Evolutionary conservation across 2,888 invertebrate species (phyloP), one percentile per base, ranked within the genome.

Genomic region (Drosophila nr. perissopoda): DNA sequence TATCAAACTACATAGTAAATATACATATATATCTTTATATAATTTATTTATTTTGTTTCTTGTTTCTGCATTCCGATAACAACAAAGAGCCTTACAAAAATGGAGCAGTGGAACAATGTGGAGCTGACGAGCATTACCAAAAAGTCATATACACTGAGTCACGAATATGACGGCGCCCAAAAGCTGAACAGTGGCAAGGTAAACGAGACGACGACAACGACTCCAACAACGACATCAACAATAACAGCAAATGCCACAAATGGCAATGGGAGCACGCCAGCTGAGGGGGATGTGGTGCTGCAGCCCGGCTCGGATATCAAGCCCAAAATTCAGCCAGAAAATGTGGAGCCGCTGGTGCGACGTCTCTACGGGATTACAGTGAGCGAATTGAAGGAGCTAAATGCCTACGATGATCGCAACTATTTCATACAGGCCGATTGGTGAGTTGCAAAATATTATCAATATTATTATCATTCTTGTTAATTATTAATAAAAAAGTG

Each of bases 351-450:
- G 16, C 70, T 93, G 52, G 84, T 91, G 31, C 91, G 92, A 46
- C 91, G 93, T 1, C 81, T 93, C 3, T 93, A 93, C 74, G 93
- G 93, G 38, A 93, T 93, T 36, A 92, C 92, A 1, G 81, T 91
- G 10, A 91, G 86, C 54, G 90, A 89, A 16, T 86, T 93, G 3
- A 91, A 90, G 69, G 93, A 93, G 66, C 66, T 93, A 18, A 89
- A 91, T n/a, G 87, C 93, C 18, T 93, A 93, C 71, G 93, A 93
- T 74, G 93, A 93, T 89, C 91, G 92, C 52, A 93, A 93, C 74
- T 93, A 89, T 79, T 83, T 91, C 8, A 91, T 93, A 60, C 76
- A 87, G 60, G 92, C 91, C 79, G 93, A 93, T 83, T 87, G 90
- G 93, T 93, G 78, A 92, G 92, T 65, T 31, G 7, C n/a, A 21